Base-by-base conservation (phyloP, 92 coral and sea anemone genomes). In the Scolanthus callimorphus region DNA sequence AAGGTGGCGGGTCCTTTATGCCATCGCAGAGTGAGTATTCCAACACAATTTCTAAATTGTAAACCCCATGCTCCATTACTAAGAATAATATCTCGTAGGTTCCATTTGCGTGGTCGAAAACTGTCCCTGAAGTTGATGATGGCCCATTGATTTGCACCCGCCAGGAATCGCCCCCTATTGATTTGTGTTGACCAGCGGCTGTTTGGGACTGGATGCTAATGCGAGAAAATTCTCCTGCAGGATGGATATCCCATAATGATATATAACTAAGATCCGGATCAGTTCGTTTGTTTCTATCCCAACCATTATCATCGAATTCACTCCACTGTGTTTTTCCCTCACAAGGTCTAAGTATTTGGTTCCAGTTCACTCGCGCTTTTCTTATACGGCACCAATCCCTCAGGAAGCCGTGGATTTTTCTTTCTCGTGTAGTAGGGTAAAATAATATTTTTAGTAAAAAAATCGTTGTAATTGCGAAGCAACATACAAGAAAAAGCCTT, bases 121-220 rank as follows among this genome's bases (percentile, higher is more conserved):
- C 69, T 19, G 90, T 87, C 65, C 90, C 90, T 39, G 85, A 86
- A 29, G 73, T 90, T 20, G 96, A 87, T 58, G 77, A 73, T 53
- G 96, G 96, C 19, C 96, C 96, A 51, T 73, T 78, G 3, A 87
- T 63, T 26, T 73, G 85, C 1, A 83, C 96, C 34, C 96, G 78
- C 96, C 96, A 87, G 30, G 96, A 87, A 74, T 87, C 96, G 23
- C 96, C 96, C 21, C 96, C 96, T 28, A 87, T 78, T 25, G 39
- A 68, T 73, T 87, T 87, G 23, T 54, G 67, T 37, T 22, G 15
- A 15, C 90, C 96, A 19, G 41, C 67, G 49, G 51, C 61, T 30
- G 83, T 54, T n/a, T 79, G 67, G 12, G 91, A 74, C 49, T 66
- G 77, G 45, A 92, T 88, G 41, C 83, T 77, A 65, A 92, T 64